Base-by-base conservation (phyloP, 2,888 invertebrate species). In the Fissipunctia ypsillon region DNA sequence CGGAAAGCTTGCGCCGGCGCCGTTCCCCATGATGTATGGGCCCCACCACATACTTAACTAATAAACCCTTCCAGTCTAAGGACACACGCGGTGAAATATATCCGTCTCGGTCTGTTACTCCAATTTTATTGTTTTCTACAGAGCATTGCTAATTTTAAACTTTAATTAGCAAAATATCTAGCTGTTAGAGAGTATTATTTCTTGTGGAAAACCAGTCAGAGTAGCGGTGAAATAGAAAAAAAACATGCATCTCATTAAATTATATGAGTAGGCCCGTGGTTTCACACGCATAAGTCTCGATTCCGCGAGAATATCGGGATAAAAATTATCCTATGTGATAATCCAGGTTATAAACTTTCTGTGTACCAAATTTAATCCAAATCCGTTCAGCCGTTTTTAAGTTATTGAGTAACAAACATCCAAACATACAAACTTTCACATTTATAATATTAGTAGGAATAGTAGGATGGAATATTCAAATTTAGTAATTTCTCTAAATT, bases 1-100 rank as follows among this genome's bases (percentile, higher is more conserved):
- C 89, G 87, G 90, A 91, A 89, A 91, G 90, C 90, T 88, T 92
- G 94, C 93, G 93, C 92, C 87, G 94, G 95, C 95, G 95, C 95
- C 95, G 93, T 84, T 88, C 81, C 73, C 88, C 89, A 90, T 95
- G 95, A 95, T 94, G 91, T 93, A 95, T 94, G 93, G 93, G 90
- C 92, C 93, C 93, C 92, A 91, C 94, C 92, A 93, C 93, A 92
- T 89, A 91, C 89, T 93, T 91, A 88, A 91, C 93, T 94, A 94
- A 94, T 95, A 94, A 93, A 92, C 92, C 91, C 92, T 93, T 91
- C 91, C 88, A 89, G 84, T 90, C 88, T 89, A 85, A 88, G 88
- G 89, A 90, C 91, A 87, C 87, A 91, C 90, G 81, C 86, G 69
- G 86, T 80, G 84, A 92, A 85, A 82, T 93, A 93, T 93, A 90